Evolutionary conservation across 2,797 vertebrate genomes (phyloP).

Genomic region (Calcarius lapponicus): DNA sequence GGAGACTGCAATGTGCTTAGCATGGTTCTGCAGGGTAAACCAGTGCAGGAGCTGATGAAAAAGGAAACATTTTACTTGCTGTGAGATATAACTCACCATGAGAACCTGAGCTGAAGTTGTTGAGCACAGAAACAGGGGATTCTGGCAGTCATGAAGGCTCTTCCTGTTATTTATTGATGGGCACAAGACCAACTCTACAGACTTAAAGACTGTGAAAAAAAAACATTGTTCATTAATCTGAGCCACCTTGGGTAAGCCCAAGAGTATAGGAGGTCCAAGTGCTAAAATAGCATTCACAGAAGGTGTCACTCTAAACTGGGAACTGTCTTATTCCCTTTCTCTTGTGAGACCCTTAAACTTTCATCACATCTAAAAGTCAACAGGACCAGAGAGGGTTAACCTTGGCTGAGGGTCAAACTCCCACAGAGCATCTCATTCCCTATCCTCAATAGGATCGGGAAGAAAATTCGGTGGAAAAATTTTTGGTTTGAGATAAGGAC

Average conservation of each 20-base stretch:
- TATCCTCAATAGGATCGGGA: rapidly evolving
- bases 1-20: background rate
- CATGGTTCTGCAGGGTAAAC: background rate
- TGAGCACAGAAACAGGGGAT: background rate
- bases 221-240: background rate
- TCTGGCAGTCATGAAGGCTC: background rate
- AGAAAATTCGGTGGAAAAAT: background rate
- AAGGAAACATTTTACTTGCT: background rate
- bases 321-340: background rate
- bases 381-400: background rate
- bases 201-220: background rate
- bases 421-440: rapidly evolving
- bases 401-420: background rate
- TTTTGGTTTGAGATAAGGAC: background rate
- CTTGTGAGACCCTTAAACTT: background rate
- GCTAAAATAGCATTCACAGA: background rate
- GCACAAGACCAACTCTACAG: background rate
- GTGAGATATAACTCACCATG: background rate
- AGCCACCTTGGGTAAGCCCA: background rate
- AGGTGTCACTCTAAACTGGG: background rate
- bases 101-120: background rate
- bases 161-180: background rate
- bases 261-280: background rate
- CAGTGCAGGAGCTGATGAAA: background rate
- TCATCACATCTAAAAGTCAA: background rate